A percentile compares a stretch with the other conserved stretches of the same genome.
These are phyloP conservation scores for Troides oblongomaculatus DNA, from an alignment of 2,888 invertebrate genomes.

Conservation along the genomic window DNA sequence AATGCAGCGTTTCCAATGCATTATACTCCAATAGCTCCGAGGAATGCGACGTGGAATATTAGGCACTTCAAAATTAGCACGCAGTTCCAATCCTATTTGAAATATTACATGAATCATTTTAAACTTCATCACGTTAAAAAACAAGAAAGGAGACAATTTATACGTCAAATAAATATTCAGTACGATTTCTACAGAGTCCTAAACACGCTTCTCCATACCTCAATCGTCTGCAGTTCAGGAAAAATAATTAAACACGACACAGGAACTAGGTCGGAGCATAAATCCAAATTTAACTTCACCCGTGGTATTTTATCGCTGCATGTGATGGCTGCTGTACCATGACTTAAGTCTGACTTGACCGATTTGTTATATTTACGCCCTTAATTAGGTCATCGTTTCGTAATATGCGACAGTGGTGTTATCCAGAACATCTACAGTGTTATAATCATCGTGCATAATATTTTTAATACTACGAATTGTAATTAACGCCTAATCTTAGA, in stretches of 20 bases:
- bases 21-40: constrained; percentile 52
- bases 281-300: constrained; percentile 15
- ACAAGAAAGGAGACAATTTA: too few species aligned
- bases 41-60: constrained; percentile 50
- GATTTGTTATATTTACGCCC: background rate
- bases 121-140: too few species aligned
- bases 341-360: background rate
- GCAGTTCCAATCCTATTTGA: constrained; percentile 31
- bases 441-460: too few species aligned
- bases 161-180: too few species aligned
- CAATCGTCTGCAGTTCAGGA: background rate
- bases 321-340: background rate
- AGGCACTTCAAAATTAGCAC: constrained; percentile 40
- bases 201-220: too few species aligned
- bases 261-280: constrained; percentile 17
- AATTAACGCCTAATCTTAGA: too few species aligned
- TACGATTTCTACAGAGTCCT: too few species aligned
- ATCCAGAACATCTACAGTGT: too few species aligned
- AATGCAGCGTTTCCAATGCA: constrained; percentile 57
- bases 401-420: too few species aligned
- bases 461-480: too few species aligned
- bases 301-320: constrained; percentile 7
- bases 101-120: too few species aligned
- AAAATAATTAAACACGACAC: constrained; percentile 10
- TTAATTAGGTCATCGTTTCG: too few species aligned